Conservation (phyloP, 2,113 vertebrate species). For the Diadophis punctatus region DNA sequence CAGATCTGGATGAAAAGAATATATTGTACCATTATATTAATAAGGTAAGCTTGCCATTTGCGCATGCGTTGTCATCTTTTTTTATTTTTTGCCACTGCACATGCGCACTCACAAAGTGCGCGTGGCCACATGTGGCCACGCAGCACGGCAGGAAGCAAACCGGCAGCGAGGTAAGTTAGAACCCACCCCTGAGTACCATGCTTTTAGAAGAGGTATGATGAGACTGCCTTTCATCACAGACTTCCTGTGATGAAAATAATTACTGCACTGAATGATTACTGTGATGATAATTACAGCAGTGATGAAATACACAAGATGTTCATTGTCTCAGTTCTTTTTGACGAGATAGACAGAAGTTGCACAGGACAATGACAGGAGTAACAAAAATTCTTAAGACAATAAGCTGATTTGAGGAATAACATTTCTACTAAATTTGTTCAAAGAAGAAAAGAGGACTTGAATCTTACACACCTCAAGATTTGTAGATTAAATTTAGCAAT, state of each 20-base stretch:
- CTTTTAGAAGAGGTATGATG: not conserved
- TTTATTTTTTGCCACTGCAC: too few relatives aligned
- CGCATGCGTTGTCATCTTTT: too few relatives aligned
- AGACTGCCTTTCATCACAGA: not conserved
- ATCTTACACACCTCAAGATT: conserved; percentile 9
- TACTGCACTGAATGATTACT: not conserved
- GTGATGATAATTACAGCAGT: not conserved
- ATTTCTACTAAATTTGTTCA: not conserved
- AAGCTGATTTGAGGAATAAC: not conserved
- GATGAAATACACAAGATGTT: not conserved
- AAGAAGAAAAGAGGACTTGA: not conserved
- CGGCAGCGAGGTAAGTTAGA: too few relatives aligned
- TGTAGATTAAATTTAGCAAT: conserved; percentile 12
- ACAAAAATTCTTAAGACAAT: not conserved
- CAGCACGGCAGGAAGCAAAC: too few relatives aligned
- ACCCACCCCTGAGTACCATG: too few relatives aligned
- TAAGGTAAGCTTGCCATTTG: not conserved
- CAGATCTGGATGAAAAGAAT: not conserved
- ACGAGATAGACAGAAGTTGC: not conserved
- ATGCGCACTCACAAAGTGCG: too few relatives aligned
- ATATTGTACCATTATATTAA: not conserved
- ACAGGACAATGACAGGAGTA: not conserved
- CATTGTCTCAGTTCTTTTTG: not conserved
- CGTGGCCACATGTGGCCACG: too few relatives aligned
- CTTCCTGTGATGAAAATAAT: not conserved